Evolutionary conservation across 2,888 invertebrate species (phyloP), one percentile per base, ranked within the genome.

Genomic region (Euplagia quadripunctaria): DNA sequence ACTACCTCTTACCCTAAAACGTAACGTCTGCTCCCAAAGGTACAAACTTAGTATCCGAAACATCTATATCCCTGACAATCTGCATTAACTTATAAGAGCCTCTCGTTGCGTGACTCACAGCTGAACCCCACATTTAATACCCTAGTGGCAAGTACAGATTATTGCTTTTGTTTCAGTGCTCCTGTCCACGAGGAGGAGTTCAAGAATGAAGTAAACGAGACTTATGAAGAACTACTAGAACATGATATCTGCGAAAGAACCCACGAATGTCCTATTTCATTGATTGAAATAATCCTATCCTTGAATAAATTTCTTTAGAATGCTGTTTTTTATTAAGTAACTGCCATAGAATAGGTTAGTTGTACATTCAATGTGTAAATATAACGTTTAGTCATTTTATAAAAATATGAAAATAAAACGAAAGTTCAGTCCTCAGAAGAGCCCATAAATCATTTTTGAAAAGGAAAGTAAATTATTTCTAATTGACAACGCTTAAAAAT

Each of bases 211-310:
- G 79, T 95, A 72, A 85, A 84, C 55, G 87, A 86, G 17, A 79
- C 82, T 4, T 93, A 92, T 83, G 82, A 86, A 46, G 93, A 94
- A 74, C 76, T 94, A 52, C 77, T 87, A 41, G 88, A 93, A 46
- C 90, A 91, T 1, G 79, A 88, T 64, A 88, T 90, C 74, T 95
- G 95, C 75, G 86, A 94, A 20, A 82, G 85, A 77, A 79, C 82
- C 49, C 87, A 88, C 70, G 92, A 93, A 52, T 95, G 95, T 74
- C 94, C 94, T 1, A 86, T 95, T 77, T 95, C 95, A 1, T 74
- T 94, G 31, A 73, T 94, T 20, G 87, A 92, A 85, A 90, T 91
- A 80, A 74, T 91, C 61, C 85, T 94, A 67, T 82, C 88, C 12
- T 68, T 93, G 43, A 93, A 92, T 87, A 90, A 91, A 88, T 81